Percentiles rank a stretch among this genome's conserved stretches.
Conservation (phyloP, 2,888 invertebrate genomes). For the Willowsia nigromaculata region DNA sequence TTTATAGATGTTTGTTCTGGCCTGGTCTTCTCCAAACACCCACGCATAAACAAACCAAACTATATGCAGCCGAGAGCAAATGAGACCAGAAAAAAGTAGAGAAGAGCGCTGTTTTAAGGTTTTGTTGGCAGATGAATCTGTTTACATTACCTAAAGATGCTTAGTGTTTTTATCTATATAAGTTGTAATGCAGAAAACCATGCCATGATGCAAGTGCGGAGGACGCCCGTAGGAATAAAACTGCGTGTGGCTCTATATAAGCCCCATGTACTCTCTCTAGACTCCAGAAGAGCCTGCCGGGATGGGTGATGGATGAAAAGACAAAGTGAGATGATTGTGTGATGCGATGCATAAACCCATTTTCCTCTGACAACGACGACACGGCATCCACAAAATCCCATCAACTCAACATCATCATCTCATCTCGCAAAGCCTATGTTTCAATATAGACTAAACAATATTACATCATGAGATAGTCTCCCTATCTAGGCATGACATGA, state of each 20-base stretch:
- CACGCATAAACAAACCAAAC: neutral
- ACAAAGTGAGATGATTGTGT: conserved; percentile 59
- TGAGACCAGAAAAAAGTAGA: neutral
- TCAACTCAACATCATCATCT: conserved; percentile 15
- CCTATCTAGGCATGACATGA: neutral
- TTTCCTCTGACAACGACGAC: conserved; percentile 30
- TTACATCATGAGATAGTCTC: neutral
- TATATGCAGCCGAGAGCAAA: neutral
- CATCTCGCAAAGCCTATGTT: neutral
- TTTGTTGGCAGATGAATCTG: too few species aligned
- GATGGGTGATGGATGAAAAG: conserved; percentile 28
- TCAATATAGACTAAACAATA: neutral
- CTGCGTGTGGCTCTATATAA: too few species aligned
- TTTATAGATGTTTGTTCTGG: conserved; percentile 51
- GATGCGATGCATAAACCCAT: conserved; percentile 62
- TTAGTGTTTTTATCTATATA: too few species aligned
- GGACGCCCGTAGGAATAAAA: too few species aligned
- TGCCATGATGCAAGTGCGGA: too few species aligned
- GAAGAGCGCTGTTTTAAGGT: neutral
- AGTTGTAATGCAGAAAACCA: too few species aligned
- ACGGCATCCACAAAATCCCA: neutral
- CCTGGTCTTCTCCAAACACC: neutral
- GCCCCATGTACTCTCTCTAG: too few species aligned
- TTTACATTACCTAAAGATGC: too few species aligned
- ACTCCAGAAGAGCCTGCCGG: too few species aligned